Conservation (phyloP, 1,140 invertebrate species). For the Polypedilum pembai region DNA sequence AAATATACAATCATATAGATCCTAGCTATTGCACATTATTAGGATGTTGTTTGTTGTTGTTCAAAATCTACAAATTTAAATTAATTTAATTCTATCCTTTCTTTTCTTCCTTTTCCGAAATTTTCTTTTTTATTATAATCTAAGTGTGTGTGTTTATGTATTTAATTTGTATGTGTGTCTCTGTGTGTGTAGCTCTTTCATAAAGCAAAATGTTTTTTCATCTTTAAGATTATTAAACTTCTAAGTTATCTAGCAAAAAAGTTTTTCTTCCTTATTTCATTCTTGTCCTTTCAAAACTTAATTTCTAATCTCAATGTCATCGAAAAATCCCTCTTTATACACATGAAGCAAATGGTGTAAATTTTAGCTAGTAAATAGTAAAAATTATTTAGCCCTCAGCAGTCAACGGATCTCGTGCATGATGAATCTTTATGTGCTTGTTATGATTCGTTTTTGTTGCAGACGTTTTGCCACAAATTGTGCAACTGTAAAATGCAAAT, state of each 20-base stretch:
- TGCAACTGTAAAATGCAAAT: conserved; percentile 47
- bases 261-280: not conserved
- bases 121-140: not conserved
- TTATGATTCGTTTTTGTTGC: conserved; percentile 83
- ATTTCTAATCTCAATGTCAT: not conserved
- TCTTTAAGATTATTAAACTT: not conserved
- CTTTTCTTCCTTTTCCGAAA: not conserved
- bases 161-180: not conserved
- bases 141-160: not conserved
- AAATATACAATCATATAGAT: conserved; percentile 11
- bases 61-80: not conserved
- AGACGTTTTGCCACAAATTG: conserved; percentile 77
- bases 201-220: not conserved
- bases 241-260: conserved; percentile 12
- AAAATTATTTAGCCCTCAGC: conserved; percentile 60
- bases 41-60: not conserved
- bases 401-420: conserved; percentile 73
- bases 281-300: not conserved
- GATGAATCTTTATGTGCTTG: conserved; percentile 80
- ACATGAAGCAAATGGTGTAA: not conserved
- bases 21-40: conserved; percentile 28
- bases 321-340: not conserved
- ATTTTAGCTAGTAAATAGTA: conserved; percentile 33
- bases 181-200: not conserved
- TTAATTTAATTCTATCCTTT: not conserved